Conservation (phyloP, 2,797 vertebrate species). For the Hydrocynus forskahlii region DNA sequence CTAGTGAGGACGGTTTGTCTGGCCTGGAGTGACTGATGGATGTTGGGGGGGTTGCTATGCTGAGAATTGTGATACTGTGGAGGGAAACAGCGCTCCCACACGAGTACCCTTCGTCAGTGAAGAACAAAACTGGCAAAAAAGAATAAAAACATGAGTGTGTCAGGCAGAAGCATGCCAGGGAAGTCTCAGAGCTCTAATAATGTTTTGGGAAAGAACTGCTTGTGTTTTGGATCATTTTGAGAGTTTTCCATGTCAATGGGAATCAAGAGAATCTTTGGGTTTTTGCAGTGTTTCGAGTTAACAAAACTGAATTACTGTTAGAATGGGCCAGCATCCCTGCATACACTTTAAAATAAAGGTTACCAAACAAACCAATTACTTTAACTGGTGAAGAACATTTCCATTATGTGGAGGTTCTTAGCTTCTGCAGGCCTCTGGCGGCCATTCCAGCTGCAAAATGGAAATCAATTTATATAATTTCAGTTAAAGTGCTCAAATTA, state of each 20-base stretch:
- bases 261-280: neutral
- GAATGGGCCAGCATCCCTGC: no score
- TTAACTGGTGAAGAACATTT: no score
- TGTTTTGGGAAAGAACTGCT: slow-evolving; percentile 22
- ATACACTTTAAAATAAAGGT: no score
- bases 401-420: no score
- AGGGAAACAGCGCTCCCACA: slow-evolving; percentile 44
- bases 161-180: slow-evolving; percentile 20
- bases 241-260: slow-evolving; percentile 1
- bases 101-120: slow-evolving; percentile 50
- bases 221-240: slow-evolving; percentile 16
- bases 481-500: no score
- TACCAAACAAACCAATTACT: no score
- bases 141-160: slow-evolving; percentile 1
- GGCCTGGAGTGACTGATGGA: slow-evolving; percentile 36
- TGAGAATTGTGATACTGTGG: slow-evolving; percentile 34
- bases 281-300: neutral
- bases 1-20: slow-evolving; percentile 37
- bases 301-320: no score
- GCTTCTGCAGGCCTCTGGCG: no score
- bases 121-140: slow-evolving; percentile 24
- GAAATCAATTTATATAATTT: no score
- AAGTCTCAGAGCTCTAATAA: slow-evolving; percentile 9
- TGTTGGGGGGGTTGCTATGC: neutral
- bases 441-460: no score